Evolutionary conservation across 1,140 invertebrate species (phyloP), one percentile per base, ranked within the genome.

Genomic region (Sitophilus oryzae): DNA sequence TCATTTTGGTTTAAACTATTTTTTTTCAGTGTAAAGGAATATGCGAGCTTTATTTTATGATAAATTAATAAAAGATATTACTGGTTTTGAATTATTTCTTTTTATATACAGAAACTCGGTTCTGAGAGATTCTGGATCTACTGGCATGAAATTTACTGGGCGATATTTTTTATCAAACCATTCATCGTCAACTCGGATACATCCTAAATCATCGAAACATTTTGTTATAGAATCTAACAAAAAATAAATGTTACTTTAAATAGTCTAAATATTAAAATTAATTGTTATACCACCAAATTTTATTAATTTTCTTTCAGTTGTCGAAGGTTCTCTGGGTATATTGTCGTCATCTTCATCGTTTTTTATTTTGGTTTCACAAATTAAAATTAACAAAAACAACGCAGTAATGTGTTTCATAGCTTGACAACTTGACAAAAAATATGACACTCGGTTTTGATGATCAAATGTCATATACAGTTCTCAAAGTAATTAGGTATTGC

Each of bases 151-250:
- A 61, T 68, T 70, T 9, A 63, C 38, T 9, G 70, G 70, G 23
- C 70, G 53, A 22, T 59, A 64, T 38, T 60, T 52, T 2, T 49
- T 37, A 54, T 71, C 56, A 30, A 65, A 71, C 70, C 68, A 71
- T 44, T 59, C 54, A 10, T 62, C 58, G 11, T 63, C 64, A 6
- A 59, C 60, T 10, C 62, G 56, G 3, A 72, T 42, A 45, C 70
- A 72, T 8, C 68, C 68, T 6, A 71, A 41, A 9, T 66, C 59
- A 6, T 65, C 68, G 44, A 62, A 67, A 60, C 70, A 71, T 44
- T 56, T 64, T 18, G 46, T 56, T 37, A 58, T 66, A 14, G 49
- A 52, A 18, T 53, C 67, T 69, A 34, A 34, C 64, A 64, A 15
- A 45, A 30, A 6, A n/a, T n/a, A n/a, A n/a, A n/a, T n/a, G n/a